Percentiles rank a stretch among this genome's conserved stretches.
These are phyloP conservation scores for Aporophyla lueneburgensis DNA, from an alignment of 2,888 invertebrate genomes.

Conservation along the genomic window DNA sequence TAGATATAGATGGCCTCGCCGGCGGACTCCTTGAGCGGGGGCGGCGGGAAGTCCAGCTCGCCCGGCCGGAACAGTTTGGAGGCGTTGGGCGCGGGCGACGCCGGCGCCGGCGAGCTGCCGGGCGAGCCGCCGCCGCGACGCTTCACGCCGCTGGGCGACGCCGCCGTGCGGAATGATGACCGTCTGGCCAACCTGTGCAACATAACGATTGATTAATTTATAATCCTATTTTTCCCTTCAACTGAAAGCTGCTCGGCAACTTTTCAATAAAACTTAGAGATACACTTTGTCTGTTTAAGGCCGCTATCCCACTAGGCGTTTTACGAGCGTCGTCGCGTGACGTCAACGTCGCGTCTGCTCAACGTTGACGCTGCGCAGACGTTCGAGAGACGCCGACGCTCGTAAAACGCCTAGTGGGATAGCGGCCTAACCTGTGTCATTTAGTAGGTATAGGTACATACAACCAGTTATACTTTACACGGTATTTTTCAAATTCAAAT, in stretches of 20 bases:
- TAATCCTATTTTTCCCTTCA: background rate
- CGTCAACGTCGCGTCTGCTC: too few relatives aligned
- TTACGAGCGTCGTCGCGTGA: too few relatives aligned
- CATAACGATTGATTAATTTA: background rate
- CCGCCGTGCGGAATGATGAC: constrained; percentile 91
- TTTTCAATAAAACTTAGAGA: background rate
- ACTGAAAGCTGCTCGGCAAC: background rate
- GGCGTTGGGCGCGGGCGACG: constrained; percentile 88
- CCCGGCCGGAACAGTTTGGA: constrained; percentile 88
- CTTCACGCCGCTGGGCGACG: constrained; percentile 86
- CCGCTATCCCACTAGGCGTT: too few relatives aligned
- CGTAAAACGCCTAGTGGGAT: too few relatives aligned
- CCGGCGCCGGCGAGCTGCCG: constrained; percentile 85
- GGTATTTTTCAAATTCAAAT: too few relatives aligned
- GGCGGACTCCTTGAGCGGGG: constrained; percentile 92
- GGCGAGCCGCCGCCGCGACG: constrained; percentile 87
- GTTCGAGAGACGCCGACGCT: too few relatives aligned
- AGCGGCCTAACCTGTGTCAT: background rate
- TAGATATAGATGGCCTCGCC: constrained; percentile 92
- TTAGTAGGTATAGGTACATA: background rate
- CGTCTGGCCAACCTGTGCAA: constrained; percentile 91
- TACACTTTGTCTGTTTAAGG: too few relatives aligned
- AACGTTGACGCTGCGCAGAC: too few relatives aligned
- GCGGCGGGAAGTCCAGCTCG: constrained; percentile 86
- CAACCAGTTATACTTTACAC: background rate